Conservation (phyloP, 2,113 vertebrate species). For the Propithecus coquereli region DNA sequence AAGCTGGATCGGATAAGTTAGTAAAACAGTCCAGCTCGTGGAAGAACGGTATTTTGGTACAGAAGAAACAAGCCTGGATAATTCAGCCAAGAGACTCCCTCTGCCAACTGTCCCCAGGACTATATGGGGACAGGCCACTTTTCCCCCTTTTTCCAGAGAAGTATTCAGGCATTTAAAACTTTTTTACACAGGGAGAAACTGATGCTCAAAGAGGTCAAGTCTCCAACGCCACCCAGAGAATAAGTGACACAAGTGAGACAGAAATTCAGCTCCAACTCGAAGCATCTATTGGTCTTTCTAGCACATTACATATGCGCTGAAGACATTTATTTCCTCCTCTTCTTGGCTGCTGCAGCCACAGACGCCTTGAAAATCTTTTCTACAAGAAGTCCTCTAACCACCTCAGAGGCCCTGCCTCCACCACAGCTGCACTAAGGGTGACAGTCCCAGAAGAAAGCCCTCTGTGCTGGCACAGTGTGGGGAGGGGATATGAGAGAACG, state of each 20-base stretch:
- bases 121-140: background rate
- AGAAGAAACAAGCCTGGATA: background rate
- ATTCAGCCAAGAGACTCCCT: background rate
- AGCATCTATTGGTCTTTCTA: background rate
- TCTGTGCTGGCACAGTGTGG: background rate
- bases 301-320: background rate
- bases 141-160: background rate
- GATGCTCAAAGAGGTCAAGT: background rate
- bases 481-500: background rate
- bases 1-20: background rate
- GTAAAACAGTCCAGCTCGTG: background rate
- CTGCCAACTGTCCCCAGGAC: no score
- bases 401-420: background rate
- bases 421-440: background rate
- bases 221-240: background rate
- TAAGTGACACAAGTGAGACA: background rate
- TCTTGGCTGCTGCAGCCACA: background rate
- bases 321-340: background rate
- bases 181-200: background rate
- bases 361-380: background rate
- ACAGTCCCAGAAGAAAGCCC: background rate
- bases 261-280: background rate
- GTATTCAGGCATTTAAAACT: background rate
- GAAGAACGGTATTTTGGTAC: background rate
- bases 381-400: background rate